Conservation (phyloP, 2,888 invertebrate genomes). For the Fragum fragum region DNA sequence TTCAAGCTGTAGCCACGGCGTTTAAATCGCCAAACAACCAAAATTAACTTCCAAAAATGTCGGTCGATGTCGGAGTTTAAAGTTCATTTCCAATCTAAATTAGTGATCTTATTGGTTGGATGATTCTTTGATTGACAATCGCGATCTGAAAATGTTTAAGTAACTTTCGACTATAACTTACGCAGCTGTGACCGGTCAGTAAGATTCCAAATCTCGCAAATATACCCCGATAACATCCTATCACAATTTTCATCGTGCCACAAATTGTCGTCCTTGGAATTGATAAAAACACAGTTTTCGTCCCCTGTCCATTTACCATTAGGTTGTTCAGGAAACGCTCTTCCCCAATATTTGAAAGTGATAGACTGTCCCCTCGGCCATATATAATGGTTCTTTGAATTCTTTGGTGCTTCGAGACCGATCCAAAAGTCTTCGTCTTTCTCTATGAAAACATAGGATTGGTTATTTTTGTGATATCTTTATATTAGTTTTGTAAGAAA, state of each 20-base stretch:
- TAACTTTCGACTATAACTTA: too few relatives aligned
- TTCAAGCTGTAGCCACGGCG: too few relatives aligned
- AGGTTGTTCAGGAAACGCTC: neutral
- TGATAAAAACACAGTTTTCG: conserved; percentile 15
- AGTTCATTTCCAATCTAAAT: too few relatives aligned
- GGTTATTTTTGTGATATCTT: too few relatives aligned
- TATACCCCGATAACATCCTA: neutral
- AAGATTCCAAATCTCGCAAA: conserved; percentile 11
- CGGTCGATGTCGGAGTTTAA: too few relatives aligned
- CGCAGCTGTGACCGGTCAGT: neutral
- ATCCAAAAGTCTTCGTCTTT: conserved; percentile 9
- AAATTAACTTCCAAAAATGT: too few relatives aligned
- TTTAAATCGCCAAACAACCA: too few relatives aligned
- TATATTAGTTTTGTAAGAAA: too few relatives aligned
- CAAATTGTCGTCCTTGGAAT: conserved; percentile 3
- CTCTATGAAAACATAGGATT: too few relatives aligned
- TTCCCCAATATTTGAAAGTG: conserved; percentile 1
- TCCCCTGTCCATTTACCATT: neutral
- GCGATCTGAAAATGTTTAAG: too few relatives aligned
- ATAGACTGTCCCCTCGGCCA: neutral
- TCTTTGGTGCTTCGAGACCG: neutral
- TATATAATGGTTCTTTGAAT: neutral
- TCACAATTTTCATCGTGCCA: conserved; percentile 9
- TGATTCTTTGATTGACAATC: too few relatives aligned
- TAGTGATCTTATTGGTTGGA: too few relatives aligned